Base-by-base conservation (phyloP, 1,140 invertebrate species). In the Drosophila fuyamai region DNA sequence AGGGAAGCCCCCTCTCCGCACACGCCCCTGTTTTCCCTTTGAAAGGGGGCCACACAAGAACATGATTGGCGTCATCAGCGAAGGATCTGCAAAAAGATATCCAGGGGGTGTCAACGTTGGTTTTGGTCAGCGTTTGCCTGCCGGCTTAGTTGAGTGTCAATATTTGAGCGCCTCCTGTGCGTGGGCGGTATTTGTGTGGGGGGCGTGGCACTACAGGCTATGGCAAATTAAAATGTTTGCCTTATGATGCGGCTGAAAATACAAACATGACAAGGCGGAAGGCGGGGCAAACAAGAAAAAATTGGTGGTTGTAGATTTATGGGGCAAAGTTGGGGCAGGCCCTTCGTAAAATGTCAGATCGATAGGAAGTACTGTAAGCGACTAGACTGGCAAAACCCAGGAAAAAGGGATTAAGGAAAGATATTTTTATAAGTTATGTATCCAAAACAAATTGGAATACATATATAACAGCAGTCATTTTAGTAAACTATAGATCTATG, bases 211-310 rank as follows among this genome's bases (percentile, higher is more conserved):
- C 36, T 40, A 13, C 40, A 32, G 56, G 60, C 48, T 36, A 53
- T 67, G 61, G n/a, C 73, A 82, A 88, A 88, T 86, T 88, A 79
- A 86, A 86, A 88, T 88, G 65, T 86, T 86, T 73, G 75, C 82
- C 77, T 82, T 82, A 79, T 68, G 82, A 82, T 76, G 83, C 85
- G 82, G 61, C 75, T 76, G 60, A 27, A 56, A 75, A 62, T 50
- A 75, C 36, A 71, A 75, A 46, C 46, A 63, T 46, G 59, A 83
- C 53, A 76, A n/a, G 44, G 59, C 51, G 65, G 51, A 67, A 27
- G 36, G 62, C 27, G 44, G 38, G 9, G 68, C 47, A 71, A 71
- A 71, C 67, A 50, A 40, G 66, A 53, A 23, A 48, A 23, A 57
- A 48, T 14, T 36, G n/a, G 13, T 13, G 38, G 12, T 40, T 61